These are phyloP conservation scores for Cryptosula pallasiana DNA, from an alignment of 2,888 invertebrate genomes.

Conservation along the genomic window DNA sequence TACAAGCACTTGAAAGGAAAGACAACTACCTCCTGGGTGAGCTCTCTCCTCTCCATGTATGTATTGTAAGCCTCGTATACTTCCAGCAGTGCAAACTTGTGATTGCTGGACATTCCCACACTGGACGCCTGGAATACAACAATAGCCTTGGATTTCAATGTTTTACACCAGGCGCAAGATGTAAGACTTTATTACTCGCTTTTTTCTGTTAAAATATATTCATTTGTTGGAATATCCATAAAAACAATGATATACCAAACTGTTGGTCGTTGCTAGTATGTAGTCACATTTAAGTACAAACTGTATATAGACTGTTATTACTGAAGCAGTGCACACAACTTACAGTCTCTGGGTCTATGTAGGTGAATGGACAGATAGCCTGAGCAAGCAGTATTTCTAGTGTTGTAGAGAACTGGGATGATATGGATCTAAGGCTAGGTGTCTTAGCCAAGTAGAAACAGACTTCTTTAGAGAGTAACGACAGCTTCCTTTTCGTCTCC, in stretches of 20 bases:
- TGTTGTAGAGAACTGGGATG: slow-evolving; percentile 58
- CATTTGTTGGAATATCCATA: too few species aligned
- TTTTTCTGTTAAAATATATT: too few species aligned
- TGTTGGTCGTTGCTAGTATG: too few species aligned
- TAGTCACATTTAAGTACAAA: too few species aligned
- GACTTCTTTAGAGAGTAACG: slow-evolving; percentile 69
- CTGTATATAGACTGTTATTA: too few species aligned
- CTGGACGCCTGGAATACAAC: slow-evolving; percentile 29
- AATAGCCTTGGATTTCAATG: too few species aligned
- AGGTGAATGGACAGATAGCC: slow-evolving; percentile 80
- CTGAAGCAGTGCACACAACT: too few species aligned
- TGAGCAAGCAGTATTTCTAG: slow-evolving; percentile 60
- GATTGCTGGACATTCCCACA: slow-evolving; percentile 65
- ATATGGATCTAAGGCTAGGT: slow-evolving; percentile 53
- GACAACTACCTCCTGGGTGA: slow-evolving; percentile 60
- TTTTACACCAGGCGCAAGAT: too few species aligned
- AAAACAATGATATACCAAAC: too few species aligned
- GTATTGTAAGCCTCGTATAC: slow-evolving; percentile 93
- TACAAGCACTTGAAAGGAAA: too few species aligned
- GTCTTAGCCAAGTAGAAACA: slow-evolving; percentile 63
- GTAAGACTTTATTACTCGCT: too few species aligned
- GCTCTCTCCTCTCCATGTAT: slow-evolving; percentile 84
- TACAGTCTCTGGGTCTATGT: slow-evolving; percentile 72
- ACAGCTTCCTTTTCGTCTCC: slow-evolving; percentile 76
- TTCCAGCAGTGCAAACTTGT: slow-evolving; percentile 83